Conservation (phyloP, 2,797 vertebrate species). For the Fistularia commersonii region DNA sequence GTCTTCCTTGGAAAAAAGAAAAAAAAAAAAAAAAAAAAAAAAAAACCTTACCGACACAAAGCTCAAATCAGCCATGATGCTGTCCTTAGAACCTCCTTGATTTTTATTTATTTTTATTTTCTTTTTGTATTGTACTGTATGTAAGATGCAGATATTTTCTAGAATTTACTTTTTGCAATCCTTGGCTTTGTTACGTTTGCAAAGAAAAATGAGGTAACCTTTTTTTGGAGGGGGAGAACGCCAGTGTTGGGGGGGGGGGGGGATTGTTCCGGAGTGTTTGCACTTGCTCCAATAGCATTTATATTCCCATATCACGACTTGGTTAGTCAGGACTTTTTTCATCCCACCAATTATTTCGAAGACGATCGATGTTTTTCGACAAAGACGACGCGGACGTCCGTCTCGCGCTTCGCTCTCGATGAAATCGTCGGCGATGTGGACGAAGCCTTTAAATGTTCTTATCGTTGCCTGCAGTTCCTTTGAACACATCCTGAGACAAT, state of each 20-base stretch:
- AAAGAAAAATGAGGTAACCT: slow-evolving; percentile 29
- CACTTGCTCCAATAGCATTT: slow-evolving; percentile 68
- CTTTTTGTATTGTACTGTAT: slow-evolving; percentile 64
- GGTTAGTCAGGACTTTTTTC: slow-evolving; percentile 31
- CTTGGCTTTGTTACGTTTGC: slow-evolving; percentile 65
- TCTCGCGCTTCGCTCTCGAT: slow-evolving; percentile 38
- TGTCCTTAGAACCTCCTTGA: slow-evolving; percentile 76
- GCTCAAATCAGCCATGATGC: slow-evolving; percentile 70
- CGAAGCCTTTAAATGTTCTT: slow-evolving; percentile 64
- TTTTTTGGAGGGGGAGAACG: slow-evolving; percentile 31
- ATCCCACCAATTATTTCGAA: slow-evolving; percentile 19
- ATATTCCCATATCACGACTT: slow-evolving; percentile 46
- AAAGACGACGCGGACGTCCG: slow-evolving; percentile 29
- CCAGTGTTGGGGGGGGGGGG: slow-evolving; percentile 29
- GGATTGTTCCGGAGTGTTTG: slow-evolving; percentile 49
- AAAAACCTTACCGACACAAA: slow-evolving; percentile 82
- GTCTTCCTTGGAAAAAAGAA: slow-evolving; percentile 88
- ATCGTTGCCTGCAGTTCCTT: slow-evolving; percentile 68
- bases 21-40: too few species aligned
- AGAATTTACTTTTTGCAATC: slow-evolving; percentile 83
- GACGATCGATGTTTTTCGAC: slow-evolving; percentile 20
- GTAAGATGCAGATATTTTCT: slow-evolving; percentile 85
- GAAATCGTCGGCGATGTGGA: slow-evolving; percentile 30
- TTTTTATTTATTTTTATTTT: slow-evolving; percentile 78
- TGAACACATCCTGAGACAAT: slow-evolving; percentile 68